Conservation (phyloP, 2,797 vertebrate genomes). For the Anguilla pacifica region DNA sequence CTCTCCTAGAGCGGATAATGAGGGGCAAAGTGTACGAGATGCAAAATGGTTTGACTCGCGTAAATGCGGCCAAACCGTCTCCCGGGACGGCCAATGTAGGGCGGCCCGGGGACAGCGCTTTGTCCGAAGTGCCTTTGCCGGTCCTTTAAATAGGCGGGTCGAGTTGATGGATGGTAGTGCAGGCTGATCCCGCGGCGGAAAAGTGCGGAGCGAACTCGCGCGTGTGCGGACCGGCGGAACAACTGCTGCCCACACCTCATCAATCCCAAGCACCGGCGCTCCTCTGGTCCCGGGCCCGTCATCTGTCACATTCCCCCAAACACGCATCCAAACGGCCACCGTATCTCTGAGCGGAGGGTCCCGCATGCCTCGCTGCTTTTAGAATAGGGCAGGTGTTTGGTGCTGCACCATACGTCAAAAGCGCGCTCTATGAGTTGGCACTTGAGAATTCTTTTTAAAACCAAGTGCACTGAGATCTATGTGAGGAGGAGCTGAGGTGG, state of each 20-base stretch:
- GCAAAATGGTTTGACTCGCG: not conserved
- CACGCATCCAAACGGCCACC: not conserved
- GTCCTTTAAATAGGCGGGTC: conserved; percentile 18
- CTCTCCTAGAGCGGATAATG: not conserved
- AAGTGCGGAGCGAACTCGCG: conserved; percentile 21
- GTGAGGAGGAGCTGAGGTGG: not conserved
- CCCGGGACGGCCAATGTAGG: conserved; percentile 9
- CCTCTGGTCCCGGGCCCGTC: not conserved
- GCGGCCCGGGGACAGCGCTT: conserved; percentile 23
- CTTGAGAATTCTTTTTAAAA: not conserved
- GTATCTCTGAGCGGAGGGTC: not conserved
- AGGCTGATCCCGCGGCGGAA: not conserved
- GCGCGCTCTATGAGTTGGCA: not conserved
- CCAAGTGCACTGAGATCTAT: not conserved
- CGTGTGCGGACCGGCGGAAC: not conserved
- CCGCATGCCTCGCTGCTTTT: not conserved
- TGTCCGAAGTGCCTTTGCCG: conserved; percentile 15
- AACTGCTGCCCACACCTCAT: conserved; percentile 37
- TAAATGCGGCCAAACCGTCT: not conserved
- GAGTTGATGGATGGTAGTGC: conserved; percentile 23
- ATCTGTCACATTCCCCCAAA: conserved; percentile 16
- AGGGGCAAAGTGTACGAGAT: not conserved
- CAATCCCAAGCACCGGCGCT: conserved; percentile 17
- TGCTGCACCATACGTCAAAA: not conserved
- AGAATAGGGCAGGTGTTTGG: not conserved